These are phyloP conservation scores for Chondrilla cf. caribensis DNA, from an alignment of 37 sponge, comb jelly and placozoan genomes.

Conservation along the genomic window DNA sequence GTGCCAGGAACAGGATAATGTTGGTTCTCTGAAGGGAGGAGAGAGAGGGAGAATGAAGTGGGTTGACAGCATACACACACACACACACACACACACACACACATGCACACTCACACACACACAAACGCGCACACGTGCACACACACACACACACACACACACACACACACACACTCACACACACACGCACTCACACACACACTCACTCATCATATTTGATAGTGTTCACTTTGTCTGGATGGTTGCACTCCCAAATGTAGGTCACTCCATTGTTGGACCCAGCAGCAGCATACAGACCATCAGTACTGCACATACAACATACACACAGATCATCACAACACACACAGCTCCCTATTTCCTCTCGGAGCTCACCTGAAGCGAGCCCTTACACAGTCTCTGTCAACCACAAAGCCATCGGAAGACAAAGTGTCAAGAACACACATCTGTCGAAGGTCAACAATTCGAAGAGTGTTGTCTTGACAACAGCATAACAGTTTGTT, in stretches of 20 bases:
- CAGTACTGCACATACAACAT: conserved; percentile 13
- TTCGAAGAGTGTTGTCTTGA: conserved; percentile 76
- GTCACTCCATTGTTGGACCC: not conserved
- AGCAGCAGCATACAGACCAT: not conserved
- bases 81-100: too few relatives aligned
- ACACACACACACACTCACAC: too few relatives aligned
- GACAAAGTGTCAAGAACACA: conserved; percentile 78
- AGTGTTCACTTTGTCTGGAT: not conserved
- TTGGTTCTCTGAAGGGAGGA: not conserved
- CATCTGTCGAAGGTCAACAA: conserved; percentile 87
- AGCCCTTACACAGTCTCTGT: not conserved
- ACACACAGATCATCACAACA: too few relatives aligned
- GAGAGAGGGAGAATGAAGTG: not conserved
- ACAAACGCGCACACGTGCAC: too few relatives aligned
- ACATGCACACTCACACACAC: too few relatives aligned
- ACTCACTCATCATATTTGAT: conserved; percentile 15
- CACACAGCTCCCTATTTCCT: not conserved
- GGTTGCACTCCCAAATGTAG: not conserved
- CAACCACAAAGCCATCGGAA: conserved; percentile 1
- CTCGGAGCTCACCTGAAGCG: not conserved
- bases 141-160: too few relatives aligned
- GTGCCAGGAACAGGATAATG: conserved; percentile 10
- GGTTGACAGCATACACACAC: too few relatives aligned
- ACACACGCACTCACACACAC: too few relatives aligned
- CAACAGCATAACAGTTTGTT: conserved; percentile 79